These are phyloP conservation scores for Temnothorax nylanderi DNA, from an alignment of 1,140 invertebrate genomes.

Conservation along the genomic window DNA sequence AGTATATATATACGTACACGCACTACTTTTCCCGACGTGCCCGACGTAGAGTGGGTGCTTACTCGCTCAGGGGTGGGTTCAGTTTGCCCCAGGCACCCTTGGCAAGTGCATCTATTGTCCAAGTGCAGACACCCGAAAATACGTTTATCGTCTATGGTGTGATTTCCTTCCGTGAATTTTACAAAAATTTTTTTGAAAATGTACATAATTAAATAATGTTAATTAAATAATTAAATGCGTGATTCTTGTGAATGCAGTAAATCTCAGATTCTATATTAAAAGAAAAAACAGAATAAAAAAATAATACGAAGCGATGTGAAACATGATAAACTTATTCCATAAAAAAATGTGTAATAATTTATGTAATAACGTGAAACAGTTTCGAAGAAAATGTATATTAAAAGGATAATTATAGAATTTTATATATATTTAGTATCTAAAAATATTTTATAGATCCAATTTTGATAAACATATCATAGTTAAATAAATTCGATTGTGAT, in stretches of 20 bases:
- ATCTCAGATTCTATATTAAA: background rate
- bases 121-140: slow-evolving; percentile 81
- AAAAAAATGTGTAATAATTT: background rate
- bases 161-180: slow-evolving; percentile 51
- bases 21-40: slow-evolving; percentile 45
- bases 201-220: background rate
- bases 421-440: too few species aligned
- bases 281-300: background rate
- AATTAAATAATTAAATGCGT: background rate
- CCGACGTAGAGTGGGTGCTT: slow-evolving; percentile 70
- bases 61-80: slow-evolving; percentile 76
- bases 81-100: slow-evolving; percentile 80
- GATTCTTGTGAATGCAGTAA: background rate
- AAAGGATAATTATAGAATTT: background rate
- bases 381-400: background rate
- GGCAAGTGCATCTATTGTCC: slow-evolving; percentile 82
- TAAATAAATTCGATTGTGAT: slow-evolving; percentile 1
- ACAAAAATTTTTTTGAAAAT: background rate
- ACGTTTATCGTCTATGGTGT: slow-evolving; percentile 69
- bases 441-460: background rate
- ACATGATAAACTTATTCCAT: background rate
- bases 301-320: background rate
- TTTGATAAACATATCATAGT: background rate
- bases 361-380: background rate
- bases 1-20: slow-evolving; percentile 55